Conservation (phyloP, 1,140 invertebrate genomes). For the Magallana gigas region DNA sequence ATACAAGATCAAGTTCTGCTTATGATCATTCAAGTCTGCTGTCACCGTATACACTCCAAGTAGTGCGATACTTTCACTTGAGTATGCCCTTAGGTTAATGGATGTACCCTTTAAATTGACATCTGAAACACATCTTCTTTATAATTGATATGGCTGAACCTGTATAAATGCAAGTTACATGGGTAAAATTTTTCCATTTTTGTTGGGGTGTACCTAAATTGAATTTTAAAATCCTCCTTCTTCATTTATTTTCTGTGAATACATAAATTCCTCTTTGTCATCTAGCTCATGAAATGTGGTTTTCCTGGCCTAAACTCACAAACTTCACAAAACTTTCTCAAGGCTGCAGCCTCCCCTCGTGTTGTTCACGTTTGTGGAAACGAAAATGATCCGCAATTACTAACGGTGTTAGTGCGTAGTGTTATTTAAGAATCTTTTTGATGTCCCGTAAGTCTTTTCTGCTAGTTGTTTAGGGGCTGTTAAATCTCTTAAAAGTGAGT, state of each 20-base stretch:
- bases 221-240: background rate
- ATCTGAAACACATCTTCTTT: background rate
- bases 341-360: too few relatives aligned
- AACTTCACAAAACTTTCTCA: background rate
- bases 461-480: background rate
- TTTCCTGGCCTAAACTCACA: too few relatives aligned
- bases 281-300: background rate
- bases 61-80: background rate
- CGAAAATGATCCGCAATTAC: too few relatives aligned
- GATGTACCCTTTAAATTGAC: background rate
- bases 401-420: too few relatives aligned
- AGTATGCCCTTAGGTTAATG: background rate
- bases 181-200: background rate
- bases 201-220: too few relatives aligned
- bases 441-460: background rate
- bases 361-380: too few relatives aligned
- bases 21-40: background rate
- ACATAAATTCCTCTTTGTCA: background rate
- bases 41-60: background rate
- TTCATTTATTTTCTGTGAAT: background rate
- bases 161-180: background rate
- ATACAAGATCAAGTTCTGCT: background rate
- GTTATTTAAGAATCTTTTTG: background rate
- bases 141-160: background rate
- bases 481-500: background rate